phyloP scores from a whole-genome alignment of 2,113 vertebrate genomes.

The Chionodraco myersi region DNA sequence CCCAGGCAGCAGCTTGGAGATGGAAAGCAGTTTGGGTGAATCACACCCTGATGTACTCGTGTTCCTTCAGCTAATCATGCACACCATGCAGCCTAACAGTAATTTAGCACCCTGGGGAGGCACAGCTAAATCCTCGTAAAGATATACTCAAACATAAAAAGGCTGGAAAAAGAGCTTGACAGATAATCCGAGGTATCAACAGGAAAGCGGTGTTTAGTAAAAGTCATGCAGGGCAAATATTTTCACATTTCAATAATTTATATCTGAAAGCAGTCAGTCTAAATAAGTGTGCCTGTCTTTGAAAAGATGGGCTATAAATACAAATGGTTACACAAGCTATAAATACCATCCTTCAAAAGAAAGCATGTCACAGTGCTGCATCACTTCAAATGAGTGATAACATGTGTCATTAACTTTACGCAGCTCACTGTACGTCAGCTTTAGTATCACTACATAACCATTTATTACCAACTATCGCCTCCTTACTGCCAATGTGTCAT shows the following conservation, averaged over 20 bases:
- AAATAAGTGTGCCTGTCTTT: constrained; percentile 13
- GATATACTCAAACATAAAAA: constrained; percentile 44
- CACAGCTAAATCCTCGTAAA: constrained; percentile 38
- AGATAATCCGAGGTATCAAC: constrained; percentile 22
- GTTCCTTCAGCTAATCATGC: constrained; percentile 44
- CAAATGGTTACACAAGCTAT: background rate
- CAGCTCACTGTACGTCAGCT: constrained; percentile 33
- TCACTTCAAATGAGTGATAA: constrained; percentile 55
- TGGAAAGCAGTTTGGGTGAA: constrained; percentile 46
- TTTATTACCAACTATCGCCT: constrained; percentile 12
- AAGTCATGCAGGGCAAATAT: background rate
- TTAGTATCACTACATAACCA: constrained; percentile 30
- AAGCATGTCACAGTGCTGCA: background rate
- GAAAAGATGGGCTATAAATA: background rate
- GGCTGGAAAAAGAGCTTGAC: constrained; percentile 28
- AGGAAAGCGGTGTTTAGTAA: constrained; percentile 29
- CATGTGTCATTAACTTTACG: constrained; percentile 44
- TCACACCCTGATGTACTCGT: constrained; percentile 30
- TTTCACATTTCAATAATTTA: constrained; percentile 27
- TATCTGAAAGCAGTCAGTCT: constrained; percentile 3
- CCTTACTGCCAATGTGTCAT: constrained; percentile 1
- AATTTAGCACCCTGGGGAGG: constrained; percentile 38
- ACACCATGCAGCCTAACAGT: constrained; percentile 28
- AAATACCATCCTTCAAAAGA: constrained; percentile 3
- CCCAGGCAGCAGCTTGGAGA: background rate